These are phyloP conservation scores for Hetaerina americana DNA, from an alignment of 1,140 invertebrate species.

Conservation along the genomic window DNA sequence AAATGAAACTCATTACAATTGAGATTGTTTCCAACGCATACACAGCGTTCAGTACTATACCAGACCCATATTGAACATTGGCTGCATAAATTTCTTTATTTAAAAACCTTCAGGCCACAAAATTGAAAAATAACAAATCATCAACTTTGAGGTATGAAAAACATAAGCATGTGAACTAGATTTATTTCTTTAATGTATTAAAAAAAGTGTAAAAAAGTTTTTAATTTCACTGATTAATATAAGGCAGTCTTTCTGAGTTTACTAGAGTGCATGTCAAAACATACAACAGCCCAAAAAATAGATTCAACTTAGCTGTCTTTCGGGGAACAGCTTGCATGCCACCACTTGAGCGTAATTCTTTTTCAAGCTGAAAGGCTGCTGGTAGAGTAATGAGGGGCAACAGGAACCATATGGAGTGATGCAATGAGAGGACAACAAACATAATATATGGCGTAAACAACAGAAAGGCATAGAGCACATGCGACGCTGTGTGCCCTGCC, in stretches of 20 bases:
- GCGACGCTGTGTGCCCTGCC: constrained; percentile 81
- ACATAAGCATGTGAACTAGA: too few species aligned
- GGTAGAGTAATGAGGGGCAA: constrained; percentile 76
- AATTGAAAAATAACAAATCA: too few species aligned
- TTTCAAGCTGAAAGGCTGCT: constrained; percentile 79
- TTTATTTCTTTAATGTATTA: too few species aligned
- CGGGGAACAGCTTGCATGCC: constrained; percentile 70
- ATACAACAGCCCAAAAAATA: constrained; percentile 81
- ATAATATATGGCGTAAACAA: constrained; percentile 84
- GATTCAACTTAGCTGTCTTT: constrained; percentile 79
- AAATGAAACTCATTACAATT: too few species aligned
- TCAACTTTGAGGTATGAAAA: too few species aligned
- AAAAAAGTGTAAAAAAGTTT: background rate
- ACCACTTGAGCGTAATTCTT: constrained; percentile 64
- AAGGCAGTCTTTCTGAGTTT: constrained; percentile 13
- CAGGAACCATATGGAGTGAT: constrained; percentile 76
- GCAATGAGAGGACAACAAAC: constrained; percentile 67
- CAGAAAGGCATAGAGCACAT: constrained; percentile 79
- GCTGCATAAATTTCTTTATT: too few species aligned
- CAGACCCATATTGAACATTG: too few species aligned
- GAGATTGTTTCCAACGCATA: too few species aligned
- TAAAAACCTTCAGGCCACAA: too few species aligned
- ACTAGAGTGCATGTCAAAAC: constrained; percentile 52
- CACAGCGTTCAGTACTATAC: too few species aligned
- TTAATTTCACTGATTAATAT: constrained; percentile 6